Evolutionary conservation across 2,113 vertebrate species (phyloP).

Genomic region (Podarcis raffonei): DNA sequence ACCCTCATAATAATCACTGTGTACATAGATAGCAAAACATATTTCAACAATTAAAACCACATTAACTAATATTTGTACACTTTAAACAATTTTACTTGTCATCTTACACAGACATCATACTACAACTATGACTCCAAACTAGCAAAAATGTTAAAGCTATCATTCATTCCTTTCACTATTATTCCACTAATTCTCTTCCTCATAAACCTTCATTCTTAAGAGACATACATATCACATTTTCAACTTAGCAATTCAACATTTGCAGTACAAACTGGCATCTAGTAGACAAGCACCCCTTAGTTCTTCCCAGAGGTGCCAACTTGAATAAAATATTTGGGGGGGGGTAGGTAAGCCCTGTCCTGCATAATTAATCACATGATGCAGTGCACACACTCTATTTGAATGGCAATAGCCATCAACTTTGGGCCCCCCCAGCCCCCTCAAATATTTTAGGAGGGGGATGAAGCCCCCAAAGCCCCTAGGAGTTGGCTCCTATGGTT

Average conservation of each 20-base stretch:
- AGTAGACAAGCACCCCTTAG: not conserved
- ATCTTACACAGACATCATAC: not conserved
- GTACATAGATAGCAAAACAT: not conserved
- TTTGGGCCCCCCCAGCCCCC: too few species aligned
- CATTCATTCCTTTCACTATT: not conserved
- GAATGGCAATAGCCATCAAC: too few species aligned
- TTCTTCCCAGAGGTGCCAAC: too few species aligned
- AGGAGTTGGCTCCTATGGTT: too few species aligned
- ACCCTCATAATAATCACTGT: slow-evolving; percentile 1
- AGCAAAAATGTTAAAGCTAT: not conserved
- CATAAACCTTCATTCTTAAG: not conserved
- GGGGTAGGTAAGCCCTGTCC: too few species aligned
- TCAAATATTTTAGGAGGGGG: too few species aligned
- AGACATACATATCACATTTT: not conserved
- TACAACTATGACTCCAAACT: not conserved
- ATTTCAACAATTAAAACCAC: not conserved
- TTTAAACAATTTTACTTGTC: not conserved
- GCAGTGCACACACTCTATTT: too few species aligned
- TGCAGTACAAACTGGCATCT: not conserved
- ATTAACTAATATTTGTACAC: not conserved
- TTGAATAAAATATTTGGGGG: too few species aligned
- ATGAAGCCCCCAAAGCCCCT: too few species aligned
- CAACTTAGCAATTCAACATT: not conserved
- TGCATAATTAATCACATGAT: too few species aligned
- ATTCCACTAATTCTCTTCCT: not conserved